Evolutionary conservation across 2,113 vertebrate genomes (phyloP), one percentile per base, ranked within the genome.

Genomic region (Nerophis ophidion): DNA sequence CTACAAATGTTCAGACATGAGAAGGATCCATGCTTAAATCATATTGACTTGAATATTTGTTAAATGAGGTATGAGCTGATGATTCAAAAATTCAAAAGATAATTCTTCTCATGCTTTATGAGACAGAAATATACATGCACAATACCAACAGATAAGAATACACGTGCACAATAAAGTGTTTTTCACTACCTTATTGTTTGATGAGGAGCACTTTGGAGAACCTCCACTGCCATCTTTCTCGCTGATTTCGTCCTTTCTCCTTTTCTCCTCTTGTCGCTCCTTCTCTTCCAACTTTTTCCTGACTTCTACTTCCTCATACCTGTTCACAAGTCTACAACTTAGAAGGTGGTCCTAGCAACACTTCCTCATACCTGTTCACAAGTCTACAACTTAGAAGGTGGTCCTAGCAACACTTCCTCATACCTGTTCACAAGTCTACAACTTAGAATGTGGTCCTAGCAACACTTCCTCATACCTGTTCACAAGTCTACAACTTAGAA

Each of bases 231-330:
- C 67, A 0, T 77, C 82, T 62, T 91, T 92, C 60, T 86, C 90
- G 50, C 66, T 83, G 36, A 85, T 87, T 63, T 93, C 91, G 68
- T 92, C 92, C 71, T 70, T 92, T 72, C 75, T 90, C 73, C 92
- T 92, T 58, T 91, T 91, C 66, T 96, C 93, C 70, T 97, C 93
- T 65, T 85, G 87, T 63, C 87, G 90, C 57, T 99, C 96, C 61
- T 88, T 93, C 79, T 98, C 96, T 81, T 98, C 97, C 38, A 99
- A 93, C 63, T 89, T 92, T 78, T 95, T 96, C n/a, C 94, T 86
- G 66, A 99, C 95, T 84, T 99, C 95, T 34, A 92, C 91, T 87
- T 99, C 97, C 74, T 99, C 97, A 8, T 99, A 99, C 88, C 97
- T 99, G 52, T 71, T 68, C 5, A 26, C 74, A 63, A 61, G 5